These are phyloP conservation scores for Cynopterus sphinx DNA, from an alignment of 2,797 vertebrate genomes.

Conservation along the genomic window DNA sequence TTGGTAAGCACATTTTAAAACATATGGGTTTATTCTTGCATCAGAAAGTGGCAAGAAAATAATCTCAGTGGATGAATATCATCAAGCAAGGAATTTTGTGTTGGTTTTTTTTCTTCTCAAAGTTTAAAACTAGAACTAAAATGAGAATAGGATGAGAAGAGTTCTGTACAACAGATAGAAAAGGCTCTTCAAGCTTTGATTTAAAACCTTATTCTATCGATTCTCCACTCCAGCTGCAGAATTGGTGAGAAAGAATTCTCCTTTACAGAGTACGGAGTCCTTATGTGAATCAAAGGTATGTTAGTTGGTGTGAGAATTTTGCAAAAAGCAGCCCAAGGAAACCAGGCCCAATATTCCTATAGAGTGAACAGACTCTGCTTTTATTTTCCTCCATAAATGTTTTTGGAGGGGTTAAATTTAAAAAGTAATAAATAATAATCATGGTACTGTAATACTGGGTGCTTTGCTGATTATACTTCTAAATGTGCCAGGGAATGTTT, in stretches of 20 bases:
- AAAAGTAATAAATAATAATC: background rate
- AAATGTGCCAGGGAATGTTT: background rate
- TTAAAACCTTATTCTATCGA: background rate
- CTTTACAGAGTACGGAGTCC: background rate
- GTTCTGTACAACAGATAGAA: background rate
- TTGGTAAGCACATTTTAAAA: slow-evolving; percentile 86
- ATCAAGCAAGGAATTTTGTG: background rate
- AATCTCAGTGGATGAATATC: background rate
- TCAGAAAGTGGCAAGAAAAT: background rate
- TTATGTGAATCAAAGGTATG: background rate
- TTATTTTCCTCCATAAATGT: background rate
- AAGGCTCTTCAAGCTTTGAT: background rate
- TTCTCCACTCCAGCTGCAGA: background rate
- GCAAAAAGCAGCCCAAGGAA: background rate
- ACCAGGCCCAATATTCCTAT: background rate
- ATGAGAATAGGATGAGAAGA: background rate
- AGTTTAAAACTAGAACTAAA: slow-evolving; percentile 19
- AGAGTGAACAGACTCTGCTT: background rate
- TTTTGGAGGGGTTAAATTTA: background rate
- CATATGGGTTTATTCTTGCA: background rate
- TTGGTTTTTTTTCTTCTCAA: background rate
- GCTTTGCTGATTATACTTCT: background rate
- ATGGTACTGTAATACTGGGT: background rate
- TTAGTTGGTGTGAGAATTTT: background rate
- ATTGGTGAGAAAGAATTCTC: background rate